Base-by-base conservation (phyloP, 2,888 invertebrate species). In the Sesamia inferens region DNA sequence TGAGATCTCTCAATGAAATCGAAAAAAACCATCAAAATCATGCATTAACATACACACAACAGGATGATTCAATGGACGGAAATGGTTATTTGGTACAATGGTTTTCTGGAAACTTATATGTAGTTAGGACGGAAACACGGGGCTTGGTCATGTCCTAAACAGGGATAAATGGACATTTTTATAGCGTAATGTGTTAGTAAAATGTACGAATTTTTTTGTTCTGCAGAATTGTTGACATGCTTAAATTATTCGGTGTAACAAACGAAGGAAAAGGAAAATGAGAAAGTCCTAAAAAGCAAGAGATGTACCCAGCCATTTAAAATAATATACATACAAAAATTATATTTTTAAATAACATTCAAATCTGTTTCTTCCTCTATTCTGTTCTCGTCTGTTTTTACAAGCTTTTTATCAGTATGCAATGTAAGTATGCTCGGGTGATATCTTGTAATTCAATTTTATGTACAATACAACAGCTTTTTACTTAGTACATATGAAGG, bases 21-120 rank as follows among this genome's bases (percentile, higher is more conserved):
- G 87, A 91, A 90, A 92, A 87, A 70, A 76, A 90, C 66, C 77
- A 79, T 79, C 85, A 85, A 88, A 89, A 85, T 82, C 74, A 75
- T 76, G 75, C 75, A 91, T 91, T 90, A 83, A 88, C 88, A 90
- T 90, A 87, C 77, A 83, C 31, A 78, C 82, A 79, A 91, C 90
- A 88, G 90, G 90, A 91, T 89, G 90, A 91, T 89, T 92, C 90
- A 94, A 94, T 93, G 94, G 91, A 88, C 94, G 95, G 95, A 95
- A 93, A 92, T 89, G 90, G 90, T 91, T 90, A 90, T 92, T 90
- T 88, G 86, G 88, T 89, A 92, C 93, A 93, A 94, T 92, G 92
- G 90, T 89, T 90, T 93, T 92, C 90, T 89, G 90, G 90, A 92
- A 90, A 88, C 88, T 85, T 88, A 84, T 85, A 85, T 85, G 79